phyloP scores from a whole-genome alignment of 2,888 invertebrate species.

The Lepidocyrtinus sp. region DNA sequence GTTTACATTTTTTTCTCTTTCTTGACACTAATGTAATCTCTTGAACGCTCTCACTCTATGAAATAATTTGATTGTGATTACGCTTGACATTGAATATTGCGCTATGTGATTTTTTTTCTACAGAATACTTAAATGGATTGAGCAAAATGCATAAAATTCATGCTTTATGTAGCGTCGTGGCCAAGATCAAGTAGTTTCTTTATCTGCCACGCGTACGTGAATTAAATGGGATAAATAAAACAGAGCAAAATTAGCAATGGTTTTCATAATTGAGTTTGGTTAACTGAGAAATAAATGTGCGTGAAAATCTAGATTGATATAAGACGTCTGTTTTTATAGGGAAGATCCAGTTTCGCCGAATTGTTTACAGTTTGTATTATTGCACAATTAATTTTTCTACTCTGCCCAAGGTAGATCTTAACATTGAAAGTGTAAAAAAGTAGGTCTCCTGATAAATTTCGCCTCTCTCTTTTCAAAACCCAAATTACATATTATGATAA shows the following conservation, averaged over 20 bases:
- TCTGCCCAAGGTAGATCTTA: conserved; percentile 52
- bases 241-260: not conserved
- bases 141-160: conserved; percentile 22
- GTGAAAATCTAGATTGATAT: not conserved
- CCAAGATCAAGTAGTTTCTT: conserved; percentile 49
- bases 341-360: not conserved
- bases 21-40: not conserved
- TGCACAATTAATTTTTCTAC: not conserved
- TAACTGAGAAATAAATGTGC: not conserved
- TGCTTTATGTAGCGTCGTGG: conserved; percentile 48
- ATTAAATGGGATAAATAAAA: not conserved
- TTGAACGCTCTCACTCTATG: not conserved
- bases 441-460: too few species aligned
- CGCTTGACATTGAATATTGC: conserved; percentile 52
- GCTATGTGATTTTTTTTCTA: conserved; percentile 7
- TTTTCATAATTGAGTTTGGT: too few species aligned
- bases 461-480: conserved; percentile 19
- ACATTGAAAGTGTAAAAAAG: conserved; percentile 41
- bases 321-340: not conserved
- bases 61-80: conserved; percentile 20
- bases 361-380: not conserved
- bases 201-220: not conserved
- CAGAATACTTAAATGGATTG: conserved; percentile 1
- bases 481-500: too few species aligned
- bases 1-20: not conserved